Evolutionary conservation across 2,797 vertebrate species (phyloP).

Genomic region (Argentina silus): DNA sequence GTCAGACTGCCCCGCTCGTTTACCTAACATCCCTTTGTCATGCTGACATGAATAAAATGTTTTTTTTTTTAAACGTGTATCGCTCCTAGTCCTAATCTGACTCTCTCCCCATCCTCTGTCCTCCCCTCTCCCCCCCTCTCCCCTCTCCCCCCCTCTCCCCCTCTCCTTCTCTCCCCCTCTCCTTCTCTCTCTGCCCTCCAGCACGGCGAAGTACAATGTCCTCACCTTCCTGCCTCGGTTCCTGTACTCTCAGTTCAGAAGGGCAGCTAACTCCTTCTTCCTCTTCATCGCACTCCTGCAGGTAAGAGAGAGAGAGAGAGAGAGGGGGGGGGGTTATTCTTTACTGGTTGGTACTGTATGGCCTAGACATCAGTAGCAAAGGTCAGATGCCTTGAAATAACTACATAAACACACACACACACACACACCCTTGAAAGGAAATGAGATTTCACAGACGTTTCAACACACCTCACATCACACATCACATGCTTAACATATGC

Average conservation of each 20-base stretch:
- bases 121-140: conserved; percentile 7
- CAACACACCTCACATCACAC: conserved; percentile 29
- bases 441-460: conserved; percentile 34
- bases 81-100: neutral
- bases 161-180: conserved; percentile 36
- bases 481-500: conserved; percentile 30
- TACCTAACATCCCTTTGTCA: too few relatives aligned
- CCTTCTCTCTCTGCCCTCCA: conserved; percentile 66
- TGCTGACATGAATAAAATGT: neutral
- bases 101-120: neutral
- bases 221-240: conserved; percentile 98
- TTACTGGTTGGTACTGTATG: conserved; percentile 9
- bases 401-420: conserved; percentile 25
- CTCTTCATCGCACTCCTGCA: conserved; percentile 99
- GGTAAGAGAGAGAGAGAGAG: conserved; percentile 79
- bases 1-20: too few relatives aligned
- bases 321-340: neutral
- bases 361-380: conserved; percentile 47
- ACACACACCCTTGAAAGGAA: conserved; percentile 26
- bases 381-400: conserved; percentile 23
- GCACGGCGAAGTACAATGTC: conserved; percentile 98
- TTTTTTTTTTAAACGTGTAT: neutral
- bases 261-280: conserved; percentile 98
- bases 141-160: conserved; percentile 55
- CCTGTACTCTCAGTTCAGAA: conserved; percentile 98